phyloP scores from a whole-genome alignment of 2,113 vertebrate species.

The Pandion haliaetus region DNA sequence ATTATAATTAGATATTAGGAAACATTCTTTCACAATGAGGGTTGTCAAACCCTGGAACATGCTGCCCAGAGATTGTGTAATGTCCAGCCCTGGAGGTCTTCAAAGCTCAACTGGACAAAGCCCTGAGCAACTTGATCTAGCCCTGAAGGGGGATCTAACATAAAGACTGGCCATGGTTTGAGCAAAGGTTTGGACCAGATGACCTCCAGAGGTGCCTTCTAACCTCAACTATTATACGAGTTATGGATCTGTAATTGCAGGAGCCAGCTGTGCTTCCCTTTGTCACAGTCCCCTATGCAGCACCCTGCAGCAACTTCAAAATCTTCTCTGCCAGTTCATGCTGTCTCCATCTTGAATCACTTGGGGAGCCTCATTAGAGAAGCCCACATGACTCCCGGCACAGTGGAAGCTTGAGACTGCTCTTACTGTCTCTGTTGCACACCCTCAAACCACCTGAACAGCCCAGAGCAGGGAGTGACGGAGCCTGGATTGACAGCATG shows the following conservation, averaged over 20 bases:
- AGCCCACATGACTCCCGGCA: background rate
- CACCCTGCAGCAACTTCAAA: background rate
- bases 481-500: background rate
- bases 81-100: background rate
- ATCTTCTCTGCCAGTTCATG: background rate
- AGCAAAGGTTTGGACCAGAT: background rate
- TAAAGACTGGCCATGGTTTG: background rate
- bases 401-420: background rate
- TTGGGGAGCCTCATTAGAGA: background rate
- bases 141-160: background rate
- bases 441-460: background rate
- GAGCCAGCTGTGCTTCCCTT: background rate
- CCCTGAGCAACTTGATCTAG: background rate
- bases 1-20: constrained; percentile 23
- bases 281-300: background rate
- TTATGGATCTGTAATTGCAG: background rate
- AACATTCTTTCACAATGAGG: constrained; percentile 15
- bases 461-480: background rate
- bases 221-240: background rate
- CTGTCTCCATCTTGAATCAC: background rate
- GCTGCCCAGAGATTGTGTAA: constrained; percentile 4
- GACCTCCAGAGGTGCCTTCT: background rate
- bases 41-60: constrained; percentile 24
- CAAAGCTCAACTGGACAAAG: background rate
- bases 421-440: background rate